Conservation (phyloP, 2,888 invertebrate species). For the Catocala sponsa region DNA sequence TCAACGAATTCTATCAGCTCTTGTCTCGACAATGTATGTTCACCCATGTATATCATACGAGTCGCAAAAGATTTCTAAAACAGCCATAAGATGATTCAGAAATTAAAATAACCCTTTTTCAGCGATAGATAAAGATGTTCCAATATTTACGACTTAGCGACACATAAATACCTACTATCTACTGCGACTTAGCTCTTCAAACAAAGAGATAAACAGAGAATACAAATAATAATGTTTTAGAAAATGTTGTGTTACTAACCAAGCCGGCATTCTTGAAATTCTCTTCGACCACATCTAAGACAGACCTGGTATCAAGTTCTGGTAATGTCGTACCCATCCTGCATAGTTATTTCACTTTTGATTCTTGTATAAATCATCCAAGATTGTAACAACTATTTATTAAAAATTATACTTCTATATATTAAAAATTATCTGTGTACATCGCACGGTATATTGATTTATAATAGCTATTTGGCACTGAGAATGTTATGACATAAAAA, state of each 20-base stretch:
- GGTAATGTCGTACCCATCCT: slow-evolving; percentile 60
- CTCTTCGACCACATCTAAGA: slow-evolving; percentile 77
- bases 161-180: no score
- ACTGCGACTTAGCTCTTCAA: no score
- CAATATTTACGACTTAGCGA: no score
- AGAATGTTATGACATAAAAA: no score
- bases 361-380: background rate
- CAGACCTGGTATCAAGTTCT: slow-evolving; percentile 69
- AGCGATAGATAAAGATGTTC: no score
- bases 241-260: slow-evolving; percentile 60
- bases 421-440: no score
- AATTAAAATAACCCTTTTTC: no score
- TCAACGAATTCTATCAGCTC: slow-evolving; percentile 70
- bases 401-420: no score
- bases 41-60: slow-evolving; percentile 82
- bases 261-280: slow-evolving; percentile 70
- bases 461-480: no score
- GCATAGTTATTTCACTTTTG: slow-evolving; percentile 17
- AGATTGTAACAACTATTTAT: no score
- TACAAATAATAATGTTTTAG: background rate
- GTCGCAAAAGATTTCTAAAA: slow-evolving; percentile 82
- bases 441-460: no score
- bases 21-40: slow-evolving; percentile 71
- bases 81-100: background rate
- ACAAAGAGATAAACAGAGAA: no score